phyloP scores from a whole-genome alignment of 2,888 invertebrate genomes.

The Xylocampa areola region DNA sequence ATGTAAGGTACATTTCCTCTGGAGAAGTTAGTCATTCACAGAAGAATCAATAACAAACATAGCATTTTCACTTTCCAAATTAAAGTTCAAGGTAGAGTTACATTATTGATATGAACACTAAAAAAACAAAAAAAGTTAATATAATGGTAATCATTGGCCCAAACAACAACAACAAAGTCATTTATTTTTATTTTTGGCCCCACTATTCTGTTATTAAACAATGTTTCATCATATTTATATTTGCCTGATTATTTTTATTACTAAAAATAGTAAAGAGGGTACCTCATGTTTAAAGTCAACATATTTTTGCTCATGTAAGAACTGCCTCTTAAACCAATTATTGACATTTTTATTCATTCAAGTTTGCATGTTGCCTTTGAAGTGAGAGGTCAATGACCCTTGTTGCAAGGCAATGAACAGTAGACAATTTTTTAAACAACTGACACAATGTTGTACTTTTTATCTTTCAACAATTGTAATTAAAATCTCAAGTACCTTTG shows the following conservation, averaged over 20 bases:
- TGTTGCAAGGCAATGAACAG: slow-evolving; percentile 48
- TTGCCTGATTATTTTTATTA: slow-evolving; percentile 3
- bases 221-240: background rate
- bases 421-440: slow-evolving; percentile 17
- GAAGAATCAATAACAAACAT: slow-evolving; percentile 43
- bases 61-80: slow-evolving; percentile 47
- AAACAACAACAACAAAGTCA: background rate
- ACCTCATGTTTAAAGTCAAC: background rate
- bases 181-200: background rate
- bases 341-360: slow-evolving; percentile 25
- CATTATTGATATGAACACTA: slow-evolving; percentile 23
- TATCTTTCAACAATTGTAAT: background rate
- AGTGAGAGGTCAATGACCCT: slow-evolving; percentile 52
- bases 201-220: slow-evolving; percentile 5
- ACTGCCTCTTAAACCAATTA: background rate
- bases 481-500: background rate
- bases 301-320: background rate
- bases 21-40: slow-evolving; percentile 4
- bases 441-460: no score
- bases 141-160: slow-evolving; percentile 10
- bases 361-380: slow-evolving; percentile 44
- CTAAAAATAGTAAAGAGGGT: background rate
- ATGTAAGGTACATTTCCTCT: background rate
- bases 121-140: slow-evolving; percentile 1
- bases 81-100: slow-evolving; percentile 45